Evolutionary conservation across 2,888 invertebrate species (phyloP).

Genomic region (Asteroscopus sphinx): DNA sequence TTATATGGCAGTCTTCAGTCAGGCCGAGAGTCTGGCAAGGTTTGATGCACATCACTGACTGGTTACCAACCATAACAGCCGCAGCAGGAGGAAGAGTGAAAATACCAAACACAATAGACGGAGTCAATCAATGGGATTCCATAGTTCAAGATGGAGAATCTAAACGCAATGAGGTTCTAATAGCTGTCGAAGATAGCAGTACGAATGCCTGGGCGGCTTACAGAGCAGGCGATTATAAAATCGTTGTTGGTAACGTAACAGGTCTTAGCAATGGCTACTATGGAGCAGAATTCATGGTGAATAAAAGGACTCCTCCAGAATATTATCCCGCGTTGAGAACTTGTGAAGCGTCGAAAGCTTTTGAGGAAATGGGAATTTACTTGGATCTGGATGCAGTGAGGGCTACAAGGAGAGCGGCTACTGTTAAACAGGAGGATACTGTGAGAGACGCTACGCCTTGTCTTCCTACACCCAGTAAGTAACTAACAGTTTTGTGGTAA

Average conservation of each 20-base stretch:
- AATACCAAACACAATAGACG: constrained; percentile 87
- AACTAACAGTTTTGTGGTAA: neutral
- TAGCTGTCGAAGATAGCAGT: constrained; percentile 89
- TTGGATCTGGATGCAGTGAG: constrained; percentile 70
- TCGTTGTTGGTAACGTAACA: constrained; percentile 89
- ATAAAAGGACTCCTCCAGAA: constrained; percentile 72
- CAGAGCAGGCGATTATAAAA: constrained; percentile 91
- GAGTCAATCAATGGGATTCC: constrained; percentile 92
- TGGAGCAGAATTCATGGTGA: constrained; percentile 73
- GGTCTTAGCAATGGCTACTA: constrained; percentile 79
- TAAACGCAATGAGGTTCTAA: constrained; percentile 88
- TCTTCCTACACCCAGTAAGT: constrained; percentile 80
- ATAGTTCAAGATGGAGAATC: constrained; percentile 84
- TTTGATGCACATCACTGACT: constrained; percentile 95
- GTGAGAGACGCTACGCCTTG: constrained; percentile 75
- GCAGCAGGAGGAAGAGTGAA: constrained; percentile 75
- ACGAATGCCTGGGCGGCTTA: constrained; percentile 87
- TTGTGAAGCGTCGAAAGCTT: constrained; percentile 73
- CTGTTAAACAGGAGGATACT: constrained; percentile 74
- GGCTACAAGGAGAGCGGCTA: constrained; percentile 70
- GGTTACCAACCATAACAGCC: constrained; percentile 93
- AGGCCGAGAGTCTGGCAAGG: constrained; percentile 91
- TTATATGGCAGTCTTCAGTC: constrained; percentile 91
- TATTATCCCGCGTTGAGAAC: constrained; percentile 73
- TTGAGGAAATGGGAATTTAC: constrained; percentile 73